These are phyloP conservation scores for Ibidorhyncha struthersii DNA, from an alignment of 2,113 vertebrate species.

Conservation along the genomic window DNA sequence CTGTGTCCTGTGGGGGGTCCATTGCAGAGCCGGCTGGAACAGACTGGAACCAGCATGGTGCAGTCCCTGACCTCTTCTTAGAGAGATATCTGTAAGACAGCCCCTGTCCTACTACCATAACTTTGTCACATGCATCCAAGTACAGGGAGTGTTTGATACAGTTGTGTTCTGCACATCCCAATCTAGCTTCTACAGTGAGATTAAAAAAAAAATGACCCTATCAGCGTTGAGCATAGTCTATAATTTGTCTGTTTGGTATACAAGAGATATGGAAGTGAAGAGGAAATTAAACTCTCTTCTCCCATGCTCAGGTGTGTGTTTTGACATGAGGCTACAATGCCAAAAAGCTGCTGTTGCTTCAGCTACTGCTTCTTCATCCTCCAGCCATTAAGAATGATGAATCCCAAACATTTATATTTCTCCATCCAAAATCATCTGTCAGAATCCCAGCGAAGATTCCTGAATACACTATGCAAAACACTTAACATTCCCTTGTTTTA, in stretches of 20 bases:
- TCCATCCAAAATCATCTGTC: background rate
- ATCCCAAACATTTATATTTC: background rate
- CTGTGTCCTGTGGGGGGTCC: background rate
- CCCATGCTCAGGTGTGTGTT: fast-evolving
- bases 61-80: background rate
- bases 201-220: background rate
- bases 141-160: background rate
- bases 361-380: background rate
- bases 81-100: background rate
- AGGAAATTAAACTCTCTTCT: background rate
- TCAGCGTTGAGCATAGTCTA: background rate
- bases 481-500: background rate
- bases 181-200: background rate
- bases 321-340: background rate
- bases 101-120: no score
- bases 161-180: background rate
- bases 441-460: background rate
- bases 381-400: background rate
- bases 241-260: background rate
- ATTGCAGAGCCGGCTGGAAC: background rate
- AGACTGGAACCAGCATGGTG: background rate
- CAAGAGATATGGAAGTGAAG: background rate
- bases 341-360: background rate
- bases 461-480: background rate
- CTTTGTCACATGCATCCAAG: background rate